phyloP scores from a whole-genome alignment of 1,140 invertebrate genomes.

The Lordiphosa mommai region DNA sequence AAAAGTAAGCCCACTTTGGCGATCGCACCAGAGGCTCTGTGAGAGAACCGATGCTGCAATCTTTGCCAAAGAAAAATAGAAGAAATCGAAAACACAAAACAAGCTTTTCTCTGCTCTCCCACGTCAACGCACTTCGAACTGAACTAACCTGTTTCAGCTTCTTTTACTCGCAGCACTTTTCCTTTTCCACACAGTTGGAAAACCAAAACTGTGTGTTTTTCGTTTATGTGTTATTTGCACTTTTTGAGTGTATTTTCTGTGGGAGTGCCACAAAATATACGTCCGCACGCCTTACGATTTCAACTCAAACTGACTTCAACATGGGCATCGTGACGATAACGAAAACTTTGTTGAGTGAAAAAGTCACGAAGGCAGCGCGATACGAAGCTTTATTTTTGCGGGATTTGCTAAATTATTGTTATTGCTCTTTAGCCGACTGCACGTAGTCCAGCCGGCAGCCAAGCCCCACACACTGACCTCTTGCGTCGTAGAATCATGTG shows the following conservation, averaged over 20 bases:
- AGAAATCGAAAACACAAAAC: not conserved
- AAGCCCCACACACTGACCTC: too few species aligned
- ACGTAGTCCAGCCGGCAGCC: conserved; percentile 18
- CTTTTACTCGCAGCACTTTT: conserved; percentile 49
- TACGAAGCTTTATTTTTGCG: conserved; percentile 29
- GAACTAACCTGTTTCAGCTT: conserved; percentile 60
- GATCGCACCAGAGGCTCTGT: too few species aligned
- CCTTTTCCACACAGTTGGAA: conserved; percentile 4
- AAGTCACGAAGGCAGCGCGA: conserved; percentile 3
- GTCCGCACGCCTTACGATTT: conserved; percentile 42
- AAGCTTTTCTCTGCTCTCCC: conserved; percentile 1
- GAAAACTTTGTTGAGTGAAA: conserved; percentile 46
- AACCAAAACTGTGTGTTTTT: conserved; percentile 18
- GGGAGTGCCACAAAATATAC: conserved; percentile 26
- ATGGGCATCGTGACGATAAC: conserved; percentile 27
- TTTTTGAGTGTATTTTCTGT: conserved; percentile 6
- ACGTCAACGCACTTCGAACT: conserved; percentile 15
- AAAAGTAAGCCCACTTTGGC: conserved; percentile 1
- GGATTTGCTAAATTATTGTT: conserved; percentile 23
- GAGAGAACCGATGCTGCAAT: not conserved
- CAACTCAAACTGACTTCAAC: conserved; percentile 38
- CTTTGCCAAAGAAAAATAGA: not conserved
- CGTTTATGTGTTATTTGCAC: conserved; percentile 9
- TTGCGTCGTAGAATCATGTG: too few species aligned
- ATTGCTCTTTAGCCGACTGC: conserved; percentile 24